Percentiles rank a stretch among this genome's conserved stretches.
phyloP scores from a whole-genome alignment of 2,888 invertebrate species.

The Xestoiulus laeticollis region DNA sequence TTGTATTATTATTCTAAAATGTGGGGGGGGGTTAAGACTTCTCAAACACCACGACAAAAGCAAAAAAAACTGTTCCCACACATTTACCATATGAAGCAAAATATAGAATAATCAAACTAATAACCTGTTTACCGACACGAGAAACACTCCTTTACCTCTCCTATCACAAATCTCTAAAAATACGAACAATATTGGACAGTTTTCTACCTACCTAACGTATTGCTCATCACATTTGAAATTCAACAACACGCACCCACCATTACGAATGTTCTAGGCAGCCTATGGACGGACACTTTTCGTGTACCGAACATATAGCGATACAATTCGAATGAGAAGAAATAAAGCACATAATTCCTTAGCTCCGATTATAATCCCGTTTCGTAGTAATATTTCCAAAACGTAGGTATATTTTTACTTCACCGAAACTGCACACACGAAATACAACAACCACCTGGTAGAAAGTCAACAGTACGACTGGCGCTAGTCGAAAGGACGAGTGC shows the following conservation, averaged over 20 bases:
- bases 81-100: background rate
- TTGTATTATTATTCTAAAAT: background rate
- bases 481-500: background rate
- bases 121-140: background rate
- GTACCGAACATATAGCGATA: background rate
- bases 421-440: background rate
- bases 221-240: slow-evolving; percentile 39
- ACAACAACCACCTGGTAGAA: background rate
- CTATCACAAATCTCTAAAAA: background rate
- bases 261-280: slow-evolving; percentile 15
- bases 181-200: background rate
- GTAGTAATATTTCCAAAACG: slow-evolving; percentile 14
- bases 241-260: slow-evolving; percentile 39
- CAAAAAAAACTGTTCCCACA: background rate
- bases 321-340: background rate
- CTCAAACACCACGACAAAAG: background rate
- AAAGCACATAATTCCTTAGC: slow-evolving; percentile 23
- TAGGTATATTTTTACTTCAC: background rate
- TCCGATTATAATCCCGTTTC: slow-evolving; percentile 23
- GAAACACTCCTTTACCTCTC: background rate
- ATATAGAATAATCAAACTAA: background rate
- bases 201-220: background rate
- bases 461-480: background rate
- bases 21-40: background rate
- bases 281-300: background rate